Base-by-base conservation (phyloP, 2,113 vertebrate genomes). In the Zingel zingel region DNA sequence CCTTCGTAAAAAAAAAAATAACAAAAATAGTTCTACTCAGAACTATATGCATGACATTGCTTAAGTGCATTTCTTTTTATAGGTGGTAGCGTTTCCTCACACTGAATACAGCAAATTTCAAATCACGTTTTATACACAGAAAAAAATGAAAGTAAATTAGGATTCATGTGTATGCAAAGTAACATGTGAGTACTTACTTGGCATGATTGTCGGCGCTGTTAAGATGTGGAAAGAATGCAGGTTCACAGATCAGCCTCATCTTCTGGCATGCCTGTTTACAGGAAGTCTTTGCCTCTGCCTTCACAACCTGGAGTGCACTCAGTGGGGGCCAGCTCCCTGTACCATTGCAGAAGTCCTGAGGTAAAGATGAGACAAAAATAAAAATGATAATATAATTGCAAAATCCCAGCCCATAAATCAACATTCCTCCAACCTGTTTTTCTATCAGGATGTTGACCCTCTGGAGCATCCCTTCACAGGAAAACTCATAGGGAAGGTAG, bases 391-490 rank as follows among this genome's bases (percentile, higher is more conserved):
- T 25, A 21, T 39, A 21, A 19, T 47, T 11, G n/a, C 7, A 23
- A 12, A n/a, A 23, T 33, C 1, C 1, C 9, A 27, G 36, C 33
- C 14, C 18, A 1, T 18, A 14, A 25, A 63, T 96, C 19, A 61
- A 47, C 53, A 54, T 59, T 43, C 51, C 3, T 77, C 77, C 13
- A 18, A 99, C 97, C 96, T 98, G 97, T 74, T 93, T 97, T 75
- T 98, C 96, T 27, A 97, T 96, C 86, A 98, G 97, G 0, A 94
- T 93, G 0, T 97, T 97, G 93, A 98, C 96, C 84, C 97, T 94
- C 94, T 98, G 97, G 0, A 98, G 95, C 97, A 99, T 97, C 27
- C 97, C 97, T 82, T 99, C 97, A 25, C 97, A 97, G 0, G 96
- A 97, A 79, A 98, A 98, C 88, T 98, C 97, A 16, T 97, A 97